Base-by-base conservation (phyloP, 64 coral and sea anemone genomes). In the Astreopora myriophthalma region DNA sequence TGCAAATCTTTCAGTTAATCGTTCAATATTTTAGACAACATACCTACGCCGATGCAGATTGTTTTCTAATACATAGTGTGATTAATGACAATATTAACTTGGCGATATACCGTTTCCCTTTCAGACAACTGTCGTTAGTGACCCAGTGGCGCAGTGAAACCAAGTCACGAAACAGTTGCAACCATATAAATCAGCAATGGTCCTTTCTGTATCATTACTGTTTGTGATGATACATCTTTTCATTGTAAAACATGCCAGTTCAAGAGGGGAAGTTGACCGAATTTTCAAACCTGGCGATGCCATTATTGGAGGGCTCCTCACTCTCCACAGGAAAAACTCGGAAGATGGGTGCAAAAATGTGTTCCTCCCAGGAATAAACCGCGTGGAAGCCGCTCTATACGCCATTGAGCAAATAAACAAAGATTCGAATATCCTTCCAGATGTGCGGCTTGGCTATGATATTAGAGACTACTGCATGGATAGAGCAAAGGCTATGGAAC, bases 391-490 rank as follows among this genome's bases (percentile, higher is more conserved):
- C 2, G 32, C 77, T 13, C 20, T 92, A 10, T 86, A 76, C 48
- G 67, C 90, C 26, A 25, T 92, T 40, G 51, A 76, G 6, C 75
- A 92, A 86, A 92, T 92, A 35, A 92, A 92, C 35, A 76, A 92
- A 17, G 65, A 86, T 32, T 25, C 24, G 36, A 73, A 76, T 2
- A 85, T 92, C 19, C 90, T 92, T 48, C 80, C 69, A 8, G 86
- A 92, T 12, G 8, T 86, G 6, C 24, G 35, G 1, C 80, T 92
- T 28, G 90, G 90, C 2, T 92, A 86, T 22, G 90, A 92, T 22
- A 76, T 92, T 25, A 69, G 90, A 13, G 90, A 92, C 49, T 48
- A 76, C 36, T 92, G 90, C 33, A 92, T 46, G 33, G 82, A 86
- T 34, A 46, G 90, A 75, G 80, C 32, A 67, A 60, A 85, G 14